phyloP scores from a whole-genome alignment of 2,888 invertebrate genomes.

The Idaea biselata region DNA sequence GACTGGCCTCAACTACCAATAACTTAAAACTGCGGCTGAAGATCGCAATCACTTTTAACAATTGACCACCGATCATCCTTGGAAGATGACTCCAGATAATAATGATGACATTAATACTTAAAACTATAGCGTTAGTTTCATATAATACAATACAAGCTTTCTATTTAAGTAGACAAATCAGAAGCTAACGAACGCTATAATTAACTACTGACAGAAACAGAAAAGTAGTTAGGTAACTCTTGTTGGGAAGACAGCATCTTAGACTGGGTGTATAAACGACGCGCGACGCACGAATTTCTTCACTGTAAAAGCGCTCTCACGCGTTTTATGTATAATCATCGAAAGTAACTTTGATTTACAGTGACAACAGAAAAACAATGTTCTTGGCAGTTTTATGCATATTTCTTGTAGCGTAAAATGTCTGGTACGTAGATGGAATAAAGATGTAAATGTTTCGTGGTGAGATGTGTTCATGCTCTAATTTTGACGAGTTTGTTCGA shows the following conservation, averaged over 20 bases:
- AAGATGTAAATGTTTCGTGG: slow-evolving; percentile 25
- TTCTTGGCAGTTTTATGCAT: slow-evolving; percentile 27
- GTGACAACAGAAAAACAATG: slow-evolving; percentile 34
- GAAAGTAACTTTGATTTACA: slow-evolving; percentile 42
- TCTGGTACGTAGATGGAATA: slow-evolving; percentile 29
- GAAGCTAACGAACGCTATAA: too few species aligned
- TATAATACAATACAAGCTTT: too few species aligned
- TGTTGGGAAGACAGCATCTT: neutral
- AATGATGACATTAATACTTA: too few species aligned
- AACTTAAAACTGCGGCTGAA: too few species aligned
- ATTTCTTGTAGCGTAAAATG: slow-evolving; percentile 30
- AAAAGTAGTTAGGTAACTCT: neutral
- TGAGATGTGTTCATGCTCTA: slow-evolving; percentile 3
- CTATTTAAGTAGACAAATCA: too few species aligned
- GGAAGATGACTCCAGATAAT: too few species aligned
- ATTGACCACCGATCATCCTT: neutral
- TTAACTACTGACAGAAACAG: too few species aligned
- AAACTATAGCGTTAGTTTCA: too few species aligned
- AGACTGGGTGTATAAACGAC: too few species aligned
- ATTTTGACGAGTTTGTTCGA: too few species aligned
- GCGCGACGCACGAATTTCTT: slow-evolving; percentile 5
- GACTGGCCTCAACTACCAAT: too few species aligned
- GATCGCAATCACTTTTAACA: slow-evolving; percentile 12
- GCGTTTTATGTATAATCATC: slow-evolving; percentile 28
- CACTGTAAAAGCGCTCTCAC: slow-evolving; percentile 15